Evolutionary conservation across 2,113 vertebrate species (phyloP).

Genomic region (Barbus barbus): DNA sequence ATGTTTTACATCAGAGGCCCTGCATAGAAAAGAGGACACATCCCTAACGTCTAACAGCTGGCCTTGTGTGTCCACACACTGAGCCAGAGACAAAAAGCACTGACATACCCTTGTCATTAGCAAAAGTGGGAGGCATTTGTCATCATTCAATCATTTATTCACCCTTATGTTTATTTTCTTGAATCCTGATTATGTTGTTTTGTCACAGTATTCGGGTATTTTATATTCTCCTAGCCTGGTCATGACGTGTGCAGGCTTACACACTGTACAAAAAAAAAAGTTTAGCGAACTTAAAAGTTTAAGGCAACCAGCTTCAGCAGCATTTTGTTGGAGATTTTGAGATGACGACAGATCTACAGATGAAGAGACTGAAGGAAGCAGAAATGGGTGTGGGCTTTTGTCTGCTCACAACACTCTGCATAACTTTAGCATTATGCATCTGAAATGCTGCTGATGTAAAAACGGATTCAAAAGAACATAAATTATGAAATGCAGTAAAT

Average conservation of each 20-base stretch:
- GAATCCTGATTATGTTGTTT: not conserved
- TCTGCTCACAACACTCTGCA: not conserved
- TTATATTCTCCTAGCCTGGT: not conserved
- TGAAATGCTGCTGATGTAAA: not conserved
- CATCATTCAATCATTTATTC: not conserved
- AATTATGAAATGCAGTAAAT: not conserved
- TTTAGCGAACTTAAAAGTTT: too few relatives aligned
- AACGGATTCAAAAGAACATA: not conserved
- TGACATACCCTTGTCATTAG: not conserved
- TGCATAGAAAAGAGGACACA: constrained; percentile 58
- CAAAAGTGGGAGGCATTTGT: not conserved
- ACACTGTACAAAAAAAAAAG: too few relatives aligned
- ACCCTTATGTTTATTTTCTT: not conserved
- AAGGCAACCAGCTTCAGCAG: too few relatives aligned
- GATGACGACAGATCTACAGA: not conserved
- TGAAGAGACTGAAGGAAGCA: not conserved
- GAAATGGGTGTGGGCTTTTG: not conserved
- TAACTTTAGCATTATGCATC: not conserved
- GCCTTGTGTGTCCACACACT: constrained; percentile 12
- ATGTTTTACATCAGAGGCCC: constrained; percentile 68
- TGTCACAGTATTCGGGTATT: not conserved
- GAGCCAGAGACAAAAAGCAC: constrained; percentile 5
- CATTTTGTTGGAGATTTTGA: too few relatives aligned
- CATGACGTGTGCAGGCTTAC: not conserved
- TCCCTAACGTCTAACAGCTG: constrained; percentile 72